phyloP scores from a whole-genome alignment of 2,113 vertebrate species.

The Muntiacus reevesi region DNA sequence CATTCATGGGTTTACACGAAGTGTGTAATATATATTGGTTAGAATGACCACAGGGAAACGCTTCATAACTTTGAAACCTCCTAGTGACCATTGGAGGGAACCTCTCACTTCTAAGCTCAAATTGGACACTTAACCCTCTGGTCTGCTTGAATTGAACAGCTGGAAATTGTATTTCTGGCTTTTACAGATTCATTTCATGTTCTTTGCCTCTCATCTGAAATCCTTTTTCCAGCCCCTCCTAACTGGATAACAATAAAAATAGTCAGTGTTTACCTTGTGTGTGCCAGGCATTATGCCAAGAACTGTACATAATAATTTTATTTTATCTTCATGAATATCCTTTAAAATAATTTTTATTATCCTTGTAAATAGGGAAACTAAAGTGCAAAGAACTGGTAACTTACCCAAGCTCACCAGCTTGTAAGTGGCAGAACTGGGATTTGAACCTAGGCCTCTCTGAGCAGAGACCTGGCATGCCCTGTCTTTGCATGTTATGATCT shows the following conservation, averaged over 20 bases:
- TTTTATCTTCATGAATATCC: not conserved
- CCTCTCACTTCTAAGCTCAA: not conserved
- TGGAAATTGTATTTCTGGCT: not conserved
- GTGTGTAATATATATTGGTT: not conserved
- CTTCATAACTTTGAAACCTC: not conserved
- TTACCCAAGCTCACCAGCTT: not conserved
- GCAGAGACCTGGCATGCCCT: rapidly evolving
- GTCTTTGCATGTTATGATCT: not conserved
- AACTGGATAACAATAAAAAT: not conserved
- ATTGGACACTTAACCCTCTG: not conserved
- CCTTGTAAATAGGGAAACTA: not conserved
- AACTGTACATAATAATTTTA: not conserved
- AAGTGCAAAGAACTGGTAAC: not conserved
- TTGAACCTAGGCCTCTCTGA: not conserved
- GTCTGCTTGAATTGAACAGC: not conserved
- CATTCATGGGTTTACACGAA: not conserved
- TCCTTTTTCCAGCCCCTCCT: not conserved
- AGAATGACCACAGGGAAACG: not conserved
- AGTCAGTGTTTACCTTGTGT: not conserved
- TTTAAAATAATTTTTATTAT: not conserved
- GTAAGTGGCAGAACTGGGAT: not conserved
- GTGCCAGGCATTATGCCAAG: not conserved
- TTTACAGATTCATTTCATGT: not conserved
- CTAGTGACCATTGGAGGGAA: not conserved
- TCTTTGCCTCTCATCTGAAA: not conserved